Evolutionary conservation across 2,113 vertebrate species (phyloP).

Genomic region (Monopterus albus): DNA sequence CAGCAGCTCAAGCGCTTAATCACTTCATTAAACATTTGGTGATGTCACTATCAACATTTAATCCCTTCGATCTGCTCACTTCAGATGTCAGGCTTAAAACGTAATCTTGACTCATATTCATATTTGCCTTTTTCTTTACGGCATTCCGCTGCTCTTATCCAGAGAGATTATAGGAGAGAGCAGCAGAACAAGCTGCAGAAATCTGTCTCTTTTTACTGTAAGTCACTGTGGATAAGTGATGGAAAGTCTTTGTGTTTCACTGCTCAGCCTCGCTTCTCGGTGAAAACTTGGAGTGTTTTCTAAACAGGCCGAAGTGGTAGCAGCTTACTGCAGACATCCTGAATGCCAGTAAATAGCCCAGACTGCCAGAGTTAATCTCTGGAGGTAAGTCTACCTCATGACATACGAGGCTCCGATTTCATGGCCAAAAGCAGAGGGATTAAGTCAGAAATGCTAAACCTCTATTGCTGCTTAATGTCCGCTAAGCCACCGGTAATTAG

Average conservation of each 20-base stretch:
- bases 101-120: conserved; percentile 2
- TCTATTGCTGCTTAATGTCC: conserved; percentile 72
- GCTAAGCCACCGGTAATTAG: conserved; percentile 80
- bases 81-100: not conserved
- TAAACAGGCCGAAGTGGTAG: conserved; percentile 22
- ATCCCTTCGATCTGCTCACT: not conserved
- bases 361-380: conserved; percentile 67
- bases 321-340: conserved; percentile 48
- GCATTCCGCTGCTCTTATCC: conserved; percentile 5
- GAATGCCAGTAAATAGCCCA: conserved; percentile 65
- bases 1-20: too few species aligned
- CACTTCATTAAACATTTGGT: too few species aligned
- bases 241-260: conserved; percentile 32
- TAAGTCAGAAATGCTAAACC: conserved; percentile 75
- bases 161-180: conserved; percentile 13
- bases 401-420: conserved; percentile 68
- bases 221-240: conserved; percentile 2
- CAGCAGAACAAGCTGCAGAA: not conserved
- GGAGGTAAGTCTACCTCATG: conserved; percentile 71
- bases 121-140: not conserved
- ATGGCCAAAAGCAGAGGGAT: conserved; percentile 72
- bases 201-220: conserved; percentile 26
- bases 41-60: conserved; percentile 9
- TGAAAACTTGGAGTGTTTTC: conserved; percentile 40
- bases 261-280: not conserved